These are phyloP conservation scores for Pelusios castaneus DNA, from an alignment of 2,113 vertebrate genomes.

Conservation along the genomic window DNA sequence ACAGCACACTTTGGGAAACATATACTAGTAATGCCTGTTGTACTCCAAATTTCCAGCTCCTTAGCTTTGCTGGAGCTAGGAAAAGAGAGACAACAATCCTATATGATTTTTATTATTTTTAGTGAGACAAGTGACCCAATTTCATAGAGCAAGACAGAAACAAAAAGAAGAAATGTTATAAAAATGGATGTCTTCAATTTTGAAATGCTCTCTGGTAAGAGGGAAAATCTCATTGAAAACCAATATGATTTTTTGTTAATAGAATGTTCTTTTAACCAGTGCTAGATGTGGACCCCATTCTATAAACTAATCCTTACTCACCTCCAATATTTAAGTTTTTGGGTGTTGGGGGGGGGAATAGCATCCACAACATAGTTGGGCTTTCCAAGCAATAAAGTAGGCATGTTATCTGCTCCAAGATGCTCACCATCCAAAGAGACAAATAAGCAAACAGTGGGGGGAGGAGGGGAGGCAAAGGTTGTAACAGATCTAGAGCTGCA, in stretches of 20 bases:
- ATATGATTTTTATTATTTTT: not conserved
- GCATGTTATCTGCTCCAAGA: not conserved
- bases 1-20: not conserved
- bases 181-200: not conserved
- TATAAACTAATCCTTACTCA: not conserved
- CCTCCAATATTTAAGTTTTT: too few species aligned
- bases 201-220: not conserved
- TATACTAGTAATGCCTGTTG: not conserved
- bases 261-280: accelerated
- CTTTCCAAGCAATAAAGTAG: not conserved
- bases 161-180: not conserved
- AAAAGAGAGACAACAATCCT: not conserved
- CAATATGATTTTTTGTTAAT: not conserved
- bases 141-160: not conserved
- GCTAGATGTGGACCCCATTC: not conserved
- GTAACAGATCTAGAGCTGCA: not conserved
- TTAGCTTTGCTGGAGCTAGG: accelerated
- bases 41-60: not conserved
- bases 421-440: not conserved
- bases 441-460: not conserved
- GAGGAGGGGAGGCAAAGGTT: not conserved
- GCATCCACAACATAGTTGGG: not conserved
- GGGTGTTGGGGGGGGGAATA: too few species aligned
- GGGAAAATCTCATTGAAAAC: not conserved
- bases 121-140: accelerated